These are phyloP conservation scores for Tyto alba DNA, from an alignment of 2,113 vertebrate species.

Conservation along the genomic window DNA sequence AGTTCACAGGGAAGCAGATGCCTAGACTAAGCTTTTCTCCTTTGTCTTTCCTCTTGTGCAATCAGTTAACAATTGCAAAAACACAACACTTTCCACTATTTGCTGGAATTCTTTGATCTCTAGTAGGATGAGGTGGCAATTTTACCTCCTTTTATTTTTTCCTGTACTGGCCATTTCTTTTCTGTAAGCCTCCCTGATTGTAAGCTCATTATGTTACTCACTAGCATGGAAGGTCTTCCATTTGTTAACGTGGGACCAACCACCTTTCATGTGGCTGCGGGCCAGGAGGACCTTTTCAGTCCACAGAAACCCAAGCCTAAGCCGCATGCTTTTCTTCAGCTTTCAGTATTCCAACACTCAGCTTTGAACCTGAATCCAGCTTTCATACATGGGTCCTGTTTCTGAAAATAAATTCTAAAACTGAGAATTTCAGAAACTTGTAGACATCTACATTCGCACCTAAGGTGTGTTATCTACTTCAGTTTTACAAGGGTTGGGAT, in stretches of 20 bases:
- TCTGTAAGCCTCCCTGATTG: neutral
- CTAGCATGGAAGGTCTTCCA: neutral
- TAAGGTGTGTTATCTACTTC: neutral
- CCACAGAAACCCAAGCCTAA: neutral
- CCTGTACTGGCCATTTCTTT: neutral
- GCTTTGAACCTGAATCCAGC: neutral
- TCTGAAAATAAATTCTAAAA: no score
- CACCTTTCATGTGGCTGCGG: neutral
- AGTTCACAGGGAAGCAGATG: slow-evolving; percentile 78
- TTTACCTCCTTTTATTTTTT: neutral
- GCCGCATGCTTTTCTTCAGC: neutral
- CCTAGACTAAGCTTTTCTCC: slow-evolving; percentile 66
- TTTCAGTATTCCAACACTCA: neutral
- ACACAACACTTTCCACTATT: neutral
- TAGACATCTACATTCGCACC: neutral
- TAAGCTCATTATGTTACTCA: neutral
- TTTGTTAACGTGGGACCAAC: neutral
- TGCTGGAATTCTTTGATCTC: neutral
- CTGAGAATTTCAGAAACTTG: neutral
- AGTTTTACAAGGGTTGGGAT: neutral
- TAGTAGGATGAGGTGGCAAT: neutral
- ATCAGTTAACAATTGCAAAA: slow-evolving; percentile 73
- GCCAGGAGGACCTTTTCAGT: neutral
- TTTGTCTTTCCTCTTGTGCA: slow-evolving; percentile 79
- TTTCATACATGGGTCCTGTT: neutral